A percentile compares a stretch with the other conserved stretches of the same genome.
phyloP scores from a whole-genome alignment of 2,113 vertebrate genomes.

The Aspidoscelis tigris region DNA sequence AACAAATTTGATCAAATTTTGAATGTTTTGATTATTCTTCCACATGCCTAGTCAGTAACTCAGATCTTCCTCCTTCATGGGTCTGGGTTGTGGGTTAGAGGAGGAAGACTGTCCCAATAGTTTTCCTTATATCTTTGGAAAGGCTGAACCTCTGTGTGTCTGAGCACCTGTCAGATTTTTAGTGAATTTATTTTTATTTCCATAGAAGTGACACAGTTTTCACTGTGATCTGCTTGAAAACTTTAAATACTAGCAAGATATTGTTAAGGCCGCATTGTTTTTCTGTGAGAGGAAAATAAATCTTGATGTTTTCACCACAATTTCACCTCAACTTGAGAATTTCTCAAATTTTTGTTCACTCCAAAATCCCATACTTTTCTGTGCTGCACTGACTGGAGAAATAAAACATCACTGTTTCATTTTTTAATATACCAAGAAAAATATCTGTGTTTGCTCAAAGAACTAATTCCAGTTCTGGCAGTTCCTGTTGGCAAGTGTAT shows the following conservation, averaged over 20 bases:
- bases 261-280: background rate
- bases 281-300: background rate
- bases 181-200: too few relatives aligned
- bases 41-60: too few relatives aligned
- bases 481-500: constrained; percentile 26
- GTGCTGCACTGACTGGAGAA: background rate
- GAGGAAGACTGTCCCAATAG: too few relatives aligned
- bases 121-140: too few relatives aligned
- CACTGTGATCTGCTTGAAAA: background rate
- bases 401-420: background rate
- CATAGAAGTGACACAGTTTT: background rate
- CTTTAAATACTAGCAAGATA: background rate
- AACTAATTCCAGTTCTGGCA: constrained; percentile 31
- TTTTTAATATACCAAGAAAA: constrained; percentile 22
- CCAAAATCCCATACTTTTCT: background rate
- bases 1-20: too few relatives aligned
- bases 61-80: too few relatives aligned
- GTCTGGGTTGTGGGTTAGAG: too few relatives aligned
- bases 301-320: background rate
- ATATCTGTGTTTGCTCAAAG: constrained; percentile 25
- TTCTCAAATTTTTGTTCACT: background rate
- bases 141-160: too few relatives aligned
- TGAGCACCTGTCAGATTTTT: too few relatives aligned
- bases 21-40: too few relatives aligned
- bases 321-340: background rate